Conservation (phyloP, 2,797 vertebrate species). For the Tokudaia muenninki region DNA sequence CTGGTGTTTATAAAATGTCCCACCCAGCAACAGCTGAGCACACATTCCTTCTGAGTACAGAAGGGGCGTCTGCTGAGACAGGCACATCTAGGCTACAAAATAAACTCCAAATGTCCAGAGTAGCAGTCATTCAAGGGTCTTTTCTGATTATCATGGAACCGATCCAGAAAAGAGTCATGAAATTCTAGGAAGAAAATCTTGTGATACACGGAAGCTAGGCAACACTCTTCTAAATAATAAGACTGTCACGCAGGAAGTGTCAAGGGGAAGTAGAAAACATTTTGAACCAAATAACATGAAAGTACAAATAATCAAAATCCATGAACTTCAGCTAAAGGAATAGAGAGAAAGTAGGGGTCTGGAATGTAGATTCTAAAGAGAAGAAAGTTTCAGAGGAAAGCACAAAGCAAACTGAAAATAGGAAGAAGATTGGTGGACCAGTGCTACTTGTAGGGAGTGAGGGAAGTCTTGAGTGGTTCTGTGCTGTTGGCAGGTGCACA, state of each 20-base stretch:
- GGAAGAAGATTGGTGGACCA: background rate
- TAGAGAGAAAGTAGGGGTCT: background rate
- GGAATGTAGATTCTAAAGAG: background rate
- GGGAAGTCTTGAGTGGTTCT: background rate
- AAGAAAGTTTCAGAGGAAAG: background rate
- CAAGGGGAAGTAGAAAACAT: slow-evolving; percentile 22
- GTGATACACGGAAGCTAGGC: background rate
- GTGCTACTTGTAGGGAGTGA: background rate
- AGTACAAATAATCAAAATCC: background rate
- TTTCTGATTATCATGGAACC: background rate
- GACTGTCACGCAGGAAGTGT: background rate
- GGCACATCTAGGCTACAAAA: background rate
- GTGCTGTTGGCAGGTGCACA: background rate
- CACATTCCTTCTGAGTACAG: background rate
- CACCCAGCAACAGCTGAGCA: slow-evolving; percentile 1
- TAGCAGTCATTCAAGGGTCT: background rate
- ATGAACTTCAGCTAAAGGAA: background rate
- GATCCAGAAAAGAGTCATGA: background rate
- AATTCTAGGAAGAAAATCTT: slow-evolving; percentile 22
- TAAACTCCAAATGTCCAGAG: slow-evolving; percentile 17
- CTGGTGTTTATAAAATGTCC: background rate
- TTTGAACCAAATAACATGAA: background rate
- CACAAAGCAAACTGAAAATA: background rate
- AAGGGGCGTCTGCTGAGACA: background rate
- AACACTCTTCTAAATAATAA: background rate